Base-by-base conservation (phyloP, 2,797 vertebrate genomes). In the Ctenosaura bakeri region DNA sequence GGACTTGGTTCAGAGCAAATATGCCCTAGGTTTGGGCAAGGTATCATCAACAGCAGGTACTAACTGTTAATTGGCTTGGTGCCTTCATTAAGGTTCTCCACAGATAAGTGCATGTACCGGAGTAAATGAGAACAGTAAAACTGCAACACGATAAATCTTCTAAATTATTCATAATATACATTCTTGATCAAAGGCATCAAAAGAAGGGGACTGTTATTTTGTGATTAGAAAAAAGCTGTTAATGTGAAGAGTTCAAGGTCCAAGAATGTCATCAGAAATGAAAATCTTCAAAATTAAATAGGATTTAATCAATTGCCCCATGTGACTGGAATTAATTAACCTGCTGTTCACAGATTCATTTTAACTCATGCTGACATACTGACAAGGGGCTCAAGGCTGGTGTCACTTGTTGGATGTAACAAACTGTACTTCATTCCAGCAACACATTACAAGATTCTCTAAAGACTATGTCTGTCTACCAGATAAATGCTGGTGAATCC, bases 241-340 rank as follows among this genome's bases (percentile, higher is more conserved):
- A 32, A 64, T 59, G 50, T 24, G 71, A 66, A 71, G 50, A n/a
- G 50, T 62, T 77, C 54, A 42, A 56, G 62, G 62, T 71, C 50
- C 12, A 42, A 80, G 59, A 69, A 82, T 32, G 79, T 69, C 88
- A 38, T 38, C 59, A 32, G 6, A 80, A 83, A 80, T 56, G 35
- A 79, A 85, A 71, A 71, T 46, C 46, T 54, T 29, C 74, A 66
- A 50, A 87, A 56, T 32, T 42, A 59, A 74, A 73, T 26, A 42
- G 78, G 64, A 71, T 71, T 81, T 42, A 56, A 86, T 86, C 35
- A 77, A 56, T 71, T 71, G 56, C 7, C n/a, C 35, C 50, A n/a
- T 71, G 35, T 82, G 50, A 88, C 54, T 73, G 16, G 80, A 82
- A 88, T 42, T 16, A 66, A 66, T 69, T 73, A 71, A 88, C 66